Conservation (phyloP, 2,888 invertebrate species). For the Dermolepida albohirtum region DNA sequence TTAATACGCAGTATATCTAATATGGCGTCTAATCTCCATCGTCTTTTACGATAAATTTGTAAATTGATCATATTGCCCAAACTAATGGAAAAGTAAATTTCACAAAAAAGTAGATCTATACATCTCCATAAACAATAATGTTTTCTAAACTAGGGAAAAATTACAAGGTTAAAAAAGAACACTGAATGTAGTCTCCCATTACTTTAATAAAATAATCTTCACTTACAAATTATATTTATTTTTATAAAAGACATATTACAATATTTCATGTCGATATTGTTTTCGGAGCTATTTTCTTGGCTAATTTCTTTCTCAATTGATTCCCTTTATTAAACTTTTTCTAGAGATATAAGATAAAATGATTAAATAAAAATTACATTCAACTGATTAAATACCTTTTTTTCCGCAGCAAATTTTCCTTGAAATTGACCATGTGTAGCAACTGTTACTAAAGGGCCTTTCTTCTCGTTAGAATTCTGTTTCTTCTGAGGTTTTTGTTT, state of each 20-base stretch:
- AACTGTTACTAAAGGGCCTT: conserved; percentile 3
- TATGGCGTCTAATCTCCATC: too few relatives aligned
- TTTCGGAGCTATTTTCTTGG: conserved; percentile 42
- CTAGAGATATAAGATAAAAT: conserved; percentile 27
- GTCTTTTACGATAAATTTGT: too few relatives aligned
- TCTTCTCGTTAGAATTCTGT: not conserved
- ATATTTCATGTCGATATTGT: conserved; percentile 7
- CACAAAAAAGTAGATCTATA: too few relatives aligned
- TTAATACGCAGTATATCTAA: too few relatives aligned
- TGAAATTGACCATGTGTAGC: conserved; percentile 25
- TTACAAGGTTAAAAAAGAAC: too few relatives aligned
- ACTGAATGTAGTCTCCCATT: not conserved
- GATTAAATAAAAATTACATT: conserved; percentile 2
- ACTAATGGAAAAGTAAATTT: too few relatives aligned
- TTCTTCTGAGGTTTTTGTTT: not conserved
- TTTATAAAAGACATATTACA: not conserved
- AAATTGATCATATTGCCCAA: too few relatives aligned
- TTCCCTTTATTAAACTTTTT: conserved; percentile 42
- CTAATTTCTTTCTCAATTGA: conserved; percentile 39
- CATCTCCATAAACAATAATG: too few relatives aligned
- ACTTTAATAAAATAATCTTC: not conserved
- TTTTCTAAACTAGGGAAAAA: too few relatives aligned
- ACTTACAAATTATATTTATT: too few relatives aligned
- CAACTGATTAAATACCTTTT: conserved; percentile 34
- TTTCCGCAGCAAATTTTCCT: conserved; percentile 33